Evolutionary conservation across 2,797 vertebrate species (phyloP).

Genomic region (Amblyopsis hoosieri): DNA sequence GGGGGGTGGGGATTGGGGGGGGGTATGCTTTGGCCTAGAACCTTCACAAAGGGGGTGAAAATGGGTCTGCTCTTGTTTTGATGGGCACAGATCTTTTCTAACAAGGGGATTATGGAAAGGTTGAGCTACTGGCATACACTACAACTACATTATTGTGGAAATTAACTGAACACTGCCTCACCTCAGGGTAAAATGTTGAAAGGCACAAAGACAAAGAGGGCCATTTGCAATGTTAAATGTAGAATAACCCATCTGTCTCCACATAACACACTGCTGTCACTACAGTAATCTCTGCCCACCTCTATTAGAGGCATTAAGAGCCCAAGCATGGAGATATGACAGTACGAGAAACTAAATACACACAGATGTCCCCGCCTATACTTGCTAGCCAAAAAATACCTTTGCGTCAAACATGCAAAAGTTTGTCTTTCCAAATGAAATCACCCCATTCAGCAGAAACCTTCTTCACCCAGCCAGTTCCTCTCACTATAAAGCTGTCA

Average conservation of each 20-base stretch:
- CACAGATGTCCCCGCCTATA: constrained; percentile 12
- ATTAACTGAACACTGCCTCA: constrained; percentile 27
- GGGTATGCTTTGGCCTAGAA: constrained; percentile 49
- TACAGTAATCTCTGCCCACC: too few species aligned
- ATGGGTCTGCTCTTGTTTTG: constrained; percentile 45
- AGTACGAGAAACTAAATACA: constrained; percentile 37
- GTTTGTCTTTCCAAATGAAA: constrained; percentile 50
- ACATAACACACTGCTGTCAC: too few species aligned
- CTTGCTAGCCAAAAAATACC: constrained; percentile 22
- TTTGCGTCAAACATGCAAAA: constrained; percentile 25
- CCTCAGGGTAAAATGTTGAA: not conserved
- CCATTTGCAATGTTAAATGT: too few species aligned
- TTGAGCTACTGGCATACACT: constrained; percentile 12
- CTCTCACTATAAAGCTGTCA: constrained; percentile 59
- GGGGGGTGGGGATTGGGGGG: constrained; percentile 25
- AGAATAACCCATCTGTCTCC: too few species aligned
- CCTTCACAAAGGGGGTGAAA: constrained; percentile 57
- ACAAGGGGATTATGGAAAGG: constrained; percentile 25
- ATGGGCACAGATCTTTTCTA: constrained; percentile 31
- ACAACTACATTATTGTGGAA: constrained; percentile 30
- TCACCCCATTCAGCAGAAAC: constrained; percentile 26
- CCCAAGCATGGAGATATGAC: constrained; percentile 15
- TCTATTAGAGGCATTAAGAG: constrained; percentile 5
- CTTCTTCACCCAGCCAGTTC: constrained; percentile 29
- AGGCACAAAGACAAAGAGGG: too few species aligned